Percentiles rank a stretch among this genome's conserved stretches.
Evolutionary conservation across 2,113 vertebrate genomes (phyloP).

Genomic region (Oryzias javanicus): DNA sequence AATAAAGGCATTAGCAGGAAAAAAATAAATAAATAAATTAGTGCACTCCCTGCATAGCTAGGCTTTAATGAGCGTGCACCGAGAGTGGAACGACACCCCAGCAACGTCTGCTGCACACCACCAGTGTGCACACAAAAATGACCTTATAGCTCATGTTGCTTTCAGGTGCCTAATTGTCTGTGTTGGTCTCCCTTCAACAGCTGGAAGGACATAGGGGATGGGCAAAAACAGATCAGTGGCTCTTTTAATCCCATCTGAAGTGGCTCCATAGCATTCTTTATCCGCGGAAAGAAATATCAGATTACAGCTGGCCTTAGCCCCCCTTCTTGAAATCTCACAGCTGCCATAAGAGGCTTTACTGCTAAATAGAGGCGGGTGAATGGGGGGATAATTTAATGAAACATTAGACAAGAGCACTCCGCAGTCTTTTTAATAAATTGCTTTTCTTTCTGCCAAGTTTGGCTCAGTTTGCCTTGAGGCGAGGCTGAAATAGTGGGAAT

Average conservation of each 20-base stretch:
- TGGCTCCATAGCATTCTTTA: constrained; percentile 22
- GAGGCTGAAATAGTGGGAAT: constrained; percentile 21
- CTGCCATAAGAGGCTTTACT: constrained; percentile 65
- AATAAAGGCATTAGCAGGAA: too few relatives aligned
- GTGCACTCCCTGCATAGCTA: too few relatives aligned
- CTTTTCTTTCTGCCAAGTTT: constrained; percentile 48
- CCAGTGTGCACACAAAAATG: too few relatives aligned
- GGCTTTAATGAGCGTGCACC: too few relatives aligned
- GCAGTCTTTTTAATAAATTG: constrained; percentile 74
- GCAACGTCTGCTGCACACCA: too few relatives aligned
- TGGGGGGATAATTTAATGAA: constrained; percentile 75
- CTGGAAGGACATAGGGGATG: constrained; percentile 26
- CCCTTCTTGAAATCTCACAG: constrained; percentile 44
- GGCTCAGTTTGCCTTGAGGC: constrained; percentile 48
- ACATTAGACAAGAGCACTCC: constrained; percentile 70
- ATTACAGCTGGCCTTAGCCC: constrained; percentile 51
- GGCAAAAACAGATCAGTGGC: constrained; percentile 35
- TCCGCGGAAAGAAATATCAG: constrained; percentile 57
- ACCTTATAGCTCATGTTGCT: too few relatives aligned
- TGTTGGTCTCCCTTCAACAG: constrained; percentile 8
- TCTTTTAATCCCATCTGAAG: constrained; percentile 16
- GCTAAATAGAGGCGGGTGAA: constrained; percentile 53
- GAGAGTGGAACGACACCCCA: too few relatives aligned
- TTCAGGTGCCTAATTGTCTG: too few relatives aligned
- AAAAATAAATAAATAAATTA: too few relatives aligned